These are phyloP conservation scores for Ibidorhyncha struthersii DNA, from an alignment of 2,113 vertebrate genomes.

Conservation along the genomic window DNA sequence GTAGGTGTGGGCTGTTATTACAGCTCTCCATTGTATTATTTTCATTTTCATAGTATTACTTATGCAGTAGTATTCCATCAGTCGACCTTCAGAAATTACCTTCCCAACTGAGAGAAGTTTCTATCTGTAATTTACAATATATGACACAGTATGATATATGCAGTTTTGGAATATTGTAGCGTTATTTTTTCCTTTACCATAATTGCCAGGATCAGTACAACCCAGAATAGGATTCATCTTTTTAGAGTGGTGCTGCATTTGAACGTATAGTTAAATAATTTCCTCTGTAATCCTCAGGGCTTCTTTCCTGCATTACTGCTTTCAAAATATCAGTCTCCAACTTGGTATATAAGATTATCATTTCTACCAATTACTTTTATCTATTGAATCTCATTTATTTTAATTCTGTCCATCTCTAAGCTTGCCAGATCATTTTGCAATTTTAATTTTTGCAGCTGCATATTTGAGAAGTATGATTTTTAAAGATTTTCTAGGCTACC, in stretches of 20 bases:
- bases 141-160: background rate
- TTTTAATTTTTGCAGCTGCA: constrained; percentile 49
- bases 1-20: background rate
- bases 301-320: background rate
- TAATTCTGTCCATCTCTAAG: constrained; percentile 8
- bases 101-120: background rate
- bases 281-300: constrained; percentile 2
- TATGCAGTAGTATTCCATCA: background rate
- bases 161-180: background rate
- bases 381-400: constrained; percentile 45
- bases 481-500: background rate
- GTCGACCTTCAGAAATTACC: constrained; percentile 2
- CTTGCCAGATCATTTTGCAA: constrained; percentile 20
- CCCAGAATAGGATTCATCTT: constrained; percentile 7
- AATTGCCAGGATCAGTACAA: constrained; percentile 21
- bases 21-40: background rate
- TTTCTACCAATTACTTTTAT: constrained; percentile 6
- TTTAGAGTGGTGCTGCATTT: background rate
- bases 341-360: background rate
- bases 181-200: background rate
- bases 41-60: background rate
- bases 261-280: constrained; percentile 46
- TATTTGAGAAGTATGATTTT: background rate
- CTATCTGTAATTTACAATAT: constrained; percentile 15
- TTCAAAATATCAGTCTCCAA: constrained; percentile 24